A percentile compares a stretch with the other conserved stretches of the same genome.
Conservation (phyloP, 2,113 vertebrate species). For the Eudorcas thomsonii region DNA sequence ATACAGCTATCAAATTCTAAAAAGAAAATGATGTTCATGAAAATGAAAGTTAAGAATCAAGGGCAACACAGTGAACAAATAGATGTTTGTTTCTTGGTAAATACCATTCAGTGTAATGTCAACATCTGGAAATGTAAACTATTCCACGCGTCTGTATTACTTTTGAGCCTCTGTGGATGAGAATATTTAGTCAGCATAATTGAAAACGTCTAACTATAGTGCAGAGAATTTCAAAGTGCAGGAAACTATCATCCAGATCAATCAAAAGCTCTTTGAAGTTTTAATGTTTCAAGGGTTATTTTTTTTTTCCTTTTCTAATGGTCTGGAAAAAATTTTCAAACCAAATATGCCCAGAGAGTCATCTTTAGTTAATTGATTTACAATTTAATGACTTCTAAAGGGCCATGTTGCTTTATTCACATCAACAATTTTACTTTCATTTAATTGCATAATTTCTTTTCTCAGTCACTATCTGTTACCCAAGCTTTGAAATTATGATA, state of each 20-base stretch:
- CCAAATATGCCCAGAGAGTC: background rate
- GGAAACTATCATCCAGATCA: conserved; percentile 28
- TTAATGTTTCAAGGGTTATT: conserved; percentile 37
- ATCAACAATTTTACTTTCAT: conserved; percentile 49
- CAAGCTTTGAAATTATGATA: conserved; percentile 33
- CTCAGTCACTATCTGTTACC: background rate
- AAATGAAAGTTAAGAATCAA: background rate
- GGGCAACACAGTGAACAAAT: background rate
- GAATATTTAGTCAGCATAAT: background rate
- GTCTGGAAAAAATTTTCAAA: conserved; percentile 43
- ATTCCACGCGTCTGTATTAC: background rate
- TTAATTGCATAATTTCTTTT: conserved; percentile 23
- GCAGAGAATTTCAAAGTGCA: conserved; percentile 28
- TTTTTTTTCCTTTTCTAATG: background rate
- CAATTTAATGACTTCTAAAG: conserved; percentile 24
- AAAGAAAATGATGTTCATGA: background rate
- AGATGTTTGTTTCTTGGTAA: conserved; percentile 16
- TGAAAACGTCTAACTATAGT: conserved; percentile 1
- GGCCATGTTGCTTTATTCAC: conserved; percentile 2
- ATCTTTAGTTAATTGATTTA: conserved; percentile 49
- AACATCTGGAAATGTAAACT: background rate
- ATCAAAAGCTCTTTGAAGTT: conserved; percentile 51
- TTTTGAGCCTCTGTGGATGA: background rate
- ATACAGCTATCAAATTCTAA: background rate
- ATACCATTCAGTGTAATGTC: background rate